Evolutionary conservation across 2,113 vertebrate species (phyloP).

Genomic region (Tragelaphus buxtoni): DNA sequence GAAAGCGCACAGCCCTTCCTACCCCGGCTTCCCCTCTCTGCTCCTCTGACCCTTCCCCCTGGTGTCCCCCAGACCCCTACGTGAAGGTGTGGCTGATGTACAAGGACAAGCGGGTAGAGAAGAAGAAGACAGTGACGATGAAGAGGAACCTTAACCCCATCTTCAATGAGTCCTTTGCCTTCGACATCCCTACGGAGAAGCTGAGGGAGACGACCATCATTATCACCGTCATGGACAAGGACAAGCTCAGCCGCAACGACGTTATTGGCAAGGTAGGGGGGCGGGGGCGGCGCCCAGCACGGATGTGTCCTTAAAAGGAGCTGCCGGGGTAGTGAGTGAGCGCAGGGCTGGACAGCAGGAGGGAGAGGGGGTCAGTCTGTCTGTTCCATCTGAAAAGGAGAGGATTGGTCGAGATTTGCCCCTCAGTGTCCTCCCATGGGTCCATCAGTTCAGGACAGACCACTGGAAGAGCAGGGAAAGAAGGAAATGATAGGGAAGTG

Average conservation of each 20-base stretch:
- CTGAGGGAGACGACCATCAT: constrained; percentile 98
- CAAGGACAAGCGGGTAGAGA: constrained; percentile 98
- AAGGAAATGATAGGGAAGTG: not conserved
- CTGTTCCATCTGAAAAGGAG: not conserved
- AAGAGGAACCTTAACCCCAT: constrained; percentile 97
- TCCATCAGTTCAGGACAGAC: not conserved
- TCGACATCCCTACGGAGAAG: constrained; percentile 96
- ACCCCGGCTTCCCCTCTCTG: not conserved
- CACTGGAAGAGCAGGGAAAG: not conserved
- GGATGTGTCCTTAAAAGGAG: not conserved
- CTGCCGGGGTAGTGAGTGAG: not conserved
- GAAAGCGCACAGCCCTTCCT: not conserved
- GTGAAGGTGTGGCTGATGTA: constrained; percentile 99
- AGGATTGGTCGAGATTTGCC: too few relatives aligned
- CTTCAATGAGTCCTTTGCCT: constrained; percentile 98
- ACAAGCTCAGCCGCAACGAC: constrained; percentile 97
- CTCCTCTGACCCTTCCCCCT: not conserved
- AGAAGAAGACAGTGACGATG: constrained; percentile 98
- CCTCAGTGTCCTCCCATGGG: rapidly evolving
- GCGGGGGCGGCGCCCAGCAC: rapidly evolving
- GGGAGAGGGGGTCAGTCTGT: not conserved
- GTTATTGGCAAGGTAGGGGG: constrained; percentile 97
- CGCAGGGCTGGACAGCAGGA: not conserved
- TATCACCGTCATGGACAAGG: constrained; percentile 99
- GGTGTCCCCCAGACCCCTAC: constrained; percentile 89